These are phyloP conservation scores for Drosophila kuntzei DNA, from an alignment of 2,888 invertebrate genomes.

Conservation along the genomic window DNA sequence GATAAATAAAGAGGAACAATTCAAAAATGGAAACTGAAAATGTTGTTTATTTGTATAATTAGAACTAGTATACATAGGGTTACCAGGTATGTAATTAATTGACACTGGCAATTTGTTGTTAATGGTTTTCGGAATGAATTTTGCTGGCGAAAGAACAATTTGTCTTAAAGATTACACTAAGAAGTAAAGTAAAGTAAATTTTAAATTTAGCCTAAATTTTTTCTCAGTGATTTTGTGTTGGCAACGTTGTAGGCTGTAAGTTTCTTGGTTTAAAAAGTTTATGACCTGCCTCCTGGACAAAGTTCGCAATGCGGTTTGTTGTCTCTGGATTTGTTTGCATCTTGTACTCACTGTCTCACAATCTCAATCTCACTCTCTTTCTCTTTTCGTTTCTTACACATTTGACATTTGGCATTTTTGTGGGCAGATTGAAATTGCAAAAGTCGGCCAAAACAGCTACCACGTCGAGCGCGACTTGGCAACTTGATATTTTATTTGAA, in stretches of 20 bases:
- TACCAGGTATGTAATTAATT: no score
- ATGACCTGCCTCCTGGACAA: constrained; percentile 31
- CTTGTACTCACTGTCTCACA: constrained; percentile 33
- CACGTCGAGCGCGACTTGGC: constrained; percentile 31
- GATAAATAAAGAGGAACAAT: no score
- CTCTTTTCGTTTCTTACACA: constrained; percentile 4
- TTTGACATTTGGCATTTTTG: constrained; percentile 52
- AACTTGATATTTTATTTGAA: constrained; percentile 75
- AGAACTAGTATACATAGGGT: no score
- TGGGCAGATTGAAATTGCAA: constrained; percentile 57
- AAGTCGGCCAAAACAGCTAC: constrained; percentile 33
- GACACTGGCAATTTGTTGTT: no score
- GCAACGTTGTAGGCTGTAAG: constrained; percentile 27
- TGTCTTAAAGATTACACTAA: no score
- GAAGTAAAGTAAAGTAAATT: no score
- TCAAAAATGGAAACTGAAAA: background rate
- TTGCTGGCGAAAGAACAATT: no score
- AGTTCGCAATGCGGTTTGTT: constrained; percentile 43
- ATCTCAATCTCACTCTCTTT: background rate
- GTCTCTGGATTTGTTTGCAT: constrained; percentile 49
- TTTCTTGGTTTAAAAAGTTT: constrained; percentile 36
- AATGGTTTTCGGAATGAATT: no score
- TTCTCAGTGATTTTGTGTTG: constrained; percentile 25
- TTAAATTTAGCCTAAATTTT: background rate
- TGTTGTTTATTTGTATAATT: no score